phyloP scores from a whole-genome alignment of 2,113 vertebrate species.

The Mus pahari region DNA sequence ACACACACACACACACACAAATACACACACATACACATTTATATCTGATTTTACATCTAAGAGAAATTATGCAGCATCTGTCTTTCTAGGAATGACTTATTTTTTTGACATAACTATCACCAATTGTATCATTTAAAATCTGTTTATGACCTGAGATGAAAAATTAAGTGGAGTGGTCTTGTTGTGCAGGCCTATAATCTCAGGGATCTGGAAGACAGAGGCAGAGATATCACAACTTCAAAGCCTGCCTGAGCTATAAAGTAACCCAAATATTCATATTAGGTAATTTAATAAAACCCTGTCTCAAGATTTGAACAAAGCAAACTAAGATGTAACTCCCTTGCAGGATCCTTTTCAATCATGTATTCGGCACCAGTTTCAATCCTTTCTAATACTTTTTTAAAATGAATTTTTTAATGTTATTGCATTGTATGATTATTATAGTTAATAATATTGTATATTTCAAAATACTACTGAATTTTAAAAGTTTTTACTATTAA shows the following conservation, averaged over 20 bases:
- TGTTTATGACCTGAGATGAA: not conserved
- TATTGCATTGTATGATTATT: not conserved
- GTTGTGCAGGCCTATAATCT: not conserved
- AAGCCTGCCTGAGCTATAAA: not conserved
- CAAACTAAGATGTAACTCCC: not conserved
- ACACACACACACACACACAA: too few species aligned
- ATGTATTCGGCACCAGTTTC: not conserved
- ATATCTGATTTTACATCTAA: not conserved
- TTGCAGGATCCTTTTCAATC: not conserved
- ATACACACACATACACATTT: not conserved
- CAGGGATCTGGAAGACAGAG: not conserved
- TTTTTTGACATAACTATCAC: not conserved
- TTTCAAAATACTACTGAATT: conserved; percentile 7
- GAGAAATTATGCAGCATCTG: not conserved
- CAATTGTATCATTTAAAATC: not conserved
- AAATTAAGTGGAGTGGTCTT: conserved; percentile 32
- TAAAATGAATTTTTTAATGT: not conserved
- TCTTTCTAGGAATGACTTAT: not conserved
- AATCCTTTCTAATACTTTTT: not conserved
- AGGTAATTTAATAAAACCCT: not conserved
- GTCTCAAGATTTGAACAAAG: not conserved
- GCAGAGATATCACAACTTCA: not conserved
- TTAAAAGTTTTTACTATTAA: not conserved
- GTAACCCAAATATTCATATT: not conserved
- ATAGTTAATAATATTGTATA: not conserved